Conservation (phyloP, 2,888 invertebrate genomes). For the Eremobia ochroleuca region DNA sequence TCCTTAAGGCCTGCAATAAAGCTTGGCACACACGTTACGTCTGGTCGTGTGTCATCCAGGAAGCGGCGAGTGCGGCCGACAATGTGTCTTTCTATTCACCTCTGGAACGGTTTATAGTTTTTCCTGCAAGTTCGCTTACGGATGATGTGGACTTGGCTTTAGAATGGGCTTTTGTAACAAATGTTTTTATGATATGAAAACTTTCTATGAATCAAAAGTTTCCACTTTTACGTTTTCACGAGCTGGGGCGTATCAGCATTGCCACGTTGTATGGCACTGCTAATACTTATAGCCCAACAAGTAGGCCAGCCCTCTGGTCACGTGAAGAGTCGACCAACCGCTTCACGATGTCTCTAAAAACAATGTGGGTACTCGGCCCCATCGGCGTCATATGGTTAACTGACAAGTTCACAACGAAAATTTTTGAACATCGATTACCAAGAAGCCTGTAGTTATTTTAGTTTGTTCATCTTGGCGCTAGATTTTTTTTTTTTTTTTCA, state of each 20-base stretch:
- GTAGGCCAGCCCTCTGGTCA: no score
- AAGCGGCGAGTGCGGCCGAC: slow-evolving; percentile 51
- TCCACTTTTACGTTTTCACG: neutral
- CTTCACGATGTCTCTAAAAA: no score
- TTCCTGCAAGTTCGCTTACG: slow-evolving; percentile 56
- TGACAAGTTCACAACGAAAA: neutral
- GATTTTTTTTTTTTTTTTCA: neutral
- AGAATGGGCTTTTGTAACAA: neutral
- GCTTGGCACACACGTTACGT: slow-evolving; percentile 48
- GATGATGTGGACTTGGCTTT: slow-evolving; percentile 42
- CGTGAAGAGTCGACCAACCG: no score
- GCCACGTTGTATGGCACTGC: no score
- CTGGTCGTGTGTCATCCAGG: slow-evolving; percentile 60
- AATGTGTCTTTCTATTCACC: slow-evolving; percentile 64
- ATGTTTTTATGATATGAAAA: neutral
- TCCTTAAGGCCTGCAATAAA: slow-evolving; percentile 50
- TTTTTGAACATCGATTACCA: neutral
- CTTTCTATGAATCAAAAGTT: neutral
- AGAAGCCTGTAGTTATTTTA: neutral
- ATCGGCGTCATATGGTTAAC: no score
- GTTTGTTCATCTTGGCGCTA: neutral
- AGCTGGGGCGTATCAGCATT: no score
- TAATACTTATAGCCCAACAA: no score
- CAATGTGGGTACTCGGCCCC: neutral
- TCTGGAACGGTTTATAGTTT: slow-evolving; percentile 67